Evolutionary conservation across 2,113 vertebrate genomes (phyloP).

Genomic region (Rhinogobius similis): DNA sequence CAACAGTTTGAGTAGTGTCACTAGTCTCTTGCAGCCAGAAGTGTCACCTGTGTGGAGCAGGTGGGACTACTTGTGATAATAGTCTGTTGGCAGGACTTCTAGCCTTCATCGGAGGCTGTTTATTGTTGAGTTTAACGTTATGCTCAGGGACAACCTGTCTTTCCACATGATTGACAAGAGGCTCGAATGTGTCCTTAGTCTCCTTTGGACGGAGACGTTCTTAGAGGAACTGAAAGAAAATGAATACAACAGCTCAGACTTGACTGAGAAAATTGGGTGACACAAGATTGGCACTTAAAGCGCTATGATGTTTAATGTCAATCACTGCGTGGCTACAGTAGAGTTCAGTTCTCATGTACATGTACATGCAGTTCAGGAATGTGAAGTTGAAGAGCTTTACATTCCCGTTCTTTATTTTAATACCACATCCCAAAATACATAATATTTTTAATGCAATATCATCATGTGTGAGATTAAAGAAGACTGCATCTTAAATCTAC

Average conservation of each 20-base stretch:
- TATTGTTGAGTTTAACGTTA: conserved; percentile 7
- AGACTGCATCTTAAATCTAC: too few species aligned
- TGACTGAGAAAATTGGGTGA: not conserved
- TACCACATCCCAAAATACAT: conserved; percentile 46
- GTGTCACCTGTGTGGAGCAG: not conserved
- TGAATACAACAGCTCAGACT: not conserved
- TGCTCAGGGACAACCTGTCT: conserved; percentile 1
- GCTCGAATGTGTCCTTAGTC: not conserved
- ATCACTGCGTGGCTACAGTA: not conserved
- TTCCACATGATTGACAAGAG: conserved; percentile 12
- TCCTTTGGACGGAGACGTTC: not conserved
- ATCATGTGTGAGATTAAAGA: conserved; percentile 26
- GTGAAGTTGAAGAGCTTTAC: not conserved
- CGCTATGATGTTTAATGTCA: not conserved
- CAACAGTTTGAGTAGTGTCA: not conserved
- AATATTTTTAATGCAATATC: conserved; percentile 51
- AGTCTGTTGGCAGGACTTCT: not conserved
- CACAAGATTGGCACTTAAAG: not conserved
- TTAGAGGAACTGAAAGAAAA: not conserved
- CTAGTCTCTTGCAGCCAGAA: not conserved
- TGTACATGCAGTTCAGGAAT: too few species aligned
- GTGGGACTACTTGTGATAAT: conserved; percentile 7
- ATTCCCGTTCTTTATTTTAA: conserved; percentile 20
- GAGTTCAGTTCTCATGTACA: not conserved
- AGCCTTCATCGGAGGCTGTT: conserved; percentile 11